Evolutionary conservation across 2,113 vertebrate species (phyloP).

Genomic region (Leptobrachium leishanense): DNA sequence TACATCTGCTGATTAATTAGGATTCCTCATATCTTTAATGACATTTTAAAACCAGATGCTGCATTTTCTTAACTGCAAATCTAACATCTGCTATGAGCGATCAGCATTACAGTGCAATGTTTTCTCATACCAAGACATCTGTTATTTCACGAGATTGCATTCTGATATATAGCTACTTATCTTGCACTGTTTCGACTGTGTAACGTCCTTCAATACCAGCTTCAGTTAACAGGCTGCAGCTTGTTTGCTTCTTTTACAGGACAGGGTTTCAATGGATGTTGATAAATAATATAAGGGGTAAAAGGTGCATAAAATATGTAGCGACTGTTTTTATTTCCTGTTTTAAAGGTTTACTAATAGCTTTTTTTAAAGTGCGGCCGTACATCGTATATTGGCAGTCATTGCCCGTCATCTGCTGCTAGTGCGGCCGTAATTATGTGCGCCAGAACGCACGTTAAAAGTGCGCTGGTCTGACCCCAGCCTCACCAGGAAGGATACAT

Average conservation of each 20-base stretch:
- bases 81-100: slow-evolving; percentile 22
- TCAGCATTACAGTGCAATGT: slow-evolving; percentile 14
- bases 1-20: slow-evolving; percentile 36
- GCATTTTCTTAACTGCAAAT: slow-evolving; percentile 16
- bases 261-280: too few species aligned
- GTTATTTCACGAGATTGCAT: slow-evolving; percentile 21
- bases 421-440: too few species aligned
- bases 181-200: slow-evolving; percentile 12
- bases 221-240: not conserved
- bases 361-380: too few species aligned
- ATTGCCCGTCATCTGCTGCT: too few species aligned
- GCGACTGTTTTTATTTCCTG: too few species aligned
- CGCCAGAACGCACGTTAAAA: too few species aligned
- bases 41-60: slow-evolving; percentile 34
- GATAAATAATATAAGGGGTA: too few species aligned
- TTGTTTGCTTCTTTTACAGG: not conserved
- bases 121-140: slow-evolving; percentile 25
- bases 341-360: too few species aligned
- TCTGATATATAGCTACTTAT: slow-evolving; percentile 9
- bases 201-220: slow-evolving; percentile 3
- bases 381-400: too few species aligned
- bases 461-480: too few species aligned
- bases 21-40: slow-evolving; percentile 6
- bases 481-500: too few species aligned
- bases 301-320: too few species aligned